Base-by-base conservation (phyloP, 2,113 vertebrate species). In the Nerophis ophidion region DNA sequence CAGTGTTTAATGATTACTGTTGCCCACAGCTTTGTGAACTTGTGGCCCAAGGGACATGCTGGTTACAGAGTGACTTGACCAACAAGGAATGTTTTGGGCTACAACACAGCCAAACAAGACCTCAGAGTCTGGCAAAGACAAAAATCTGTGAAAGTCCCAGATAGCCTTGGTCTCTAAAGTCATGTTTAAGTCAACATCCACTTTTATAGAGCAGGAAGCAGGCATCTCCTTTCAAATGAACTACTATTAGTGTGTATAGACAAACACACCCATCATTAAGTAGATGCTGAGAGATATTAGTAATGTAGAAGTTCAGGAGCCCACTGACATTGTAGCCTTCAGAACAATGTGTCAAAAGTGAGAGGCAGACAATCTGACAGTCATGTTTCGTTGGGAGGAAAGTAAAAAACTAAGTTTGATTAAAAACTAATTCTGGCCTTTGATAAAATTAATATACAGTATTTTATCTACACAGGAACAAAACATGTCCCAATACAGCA, bases 1-100 rank as follows among this genome's bases (percentile, higher is more conserved):
- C 68, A 69, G 61, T 40, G 16, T 60, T 61, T 36, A 1, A 48
- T 40, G 56, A 65, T 75, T 62, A 59, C 33, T 47, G 67, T 73
- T 74, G 76, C 65, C 8, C 66, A 9, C 59, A 72, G 16, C 46
- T 77, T 68, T 66, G 61, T 70, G 79, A 72, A 70, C 56, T 65
- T 76, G 58, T 64, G 62, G 70, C 60, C 80, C 65, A 51, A 64
- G 80, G 75, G 70, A 81, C 63, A 54, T 53, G 60, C 55, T 35
- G 60, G 77, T n/a, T n/a, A 74, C 71, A 86, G 82, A 79, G 53
- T 51, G 70, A 65, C 62, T 80, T 83, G 86, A 85, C 83, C 81
- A 74, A 60, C 48, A 14, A 81, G 74, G 86, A 89, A 87, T 87
- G 81, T 76, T 84, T 79, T 71, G 62, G 59, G 71, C 67, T 57